Percentiles rank a stretch among this genome's conserved stretches.
Evolutionary conservation across 2,888 invertebrate genomes (phyloP).

Genomic region (Lepidochrysops patricia): DNA sequence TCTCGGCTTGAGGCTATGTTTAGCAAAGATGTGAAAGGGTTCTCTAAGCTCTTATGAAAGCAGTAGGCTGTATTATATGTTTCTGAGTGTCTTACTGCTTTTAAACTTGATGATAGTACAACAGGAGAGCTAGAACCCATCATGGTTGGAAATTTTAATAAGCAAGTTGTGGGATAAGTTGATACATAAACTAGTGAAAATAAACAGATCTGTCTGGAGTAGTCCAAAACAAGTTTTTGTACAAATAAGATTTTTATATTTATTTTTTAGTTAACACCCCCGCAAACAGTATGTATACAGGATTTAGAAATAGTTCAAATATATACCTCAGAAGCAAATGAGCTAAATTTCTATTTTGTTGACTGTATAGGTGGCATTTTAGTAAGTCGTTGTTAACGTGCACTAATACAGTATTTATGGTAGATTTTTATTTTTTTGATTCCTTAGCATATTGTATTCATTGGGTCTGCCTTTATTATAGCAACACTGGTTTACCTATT

Average conservation of each 20-base stretch:
- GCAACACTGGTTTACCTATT: conserved; percentile 4
- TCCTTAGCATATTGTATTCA: conserved; percentile 53
- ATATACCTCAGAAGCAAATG: conserved; percentile 61
- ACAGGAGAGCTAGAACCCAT: conserved; percentile 53
- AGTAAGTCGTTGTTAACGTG: not conserved
- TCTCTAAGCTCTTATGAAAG: conserved; percentile 50
- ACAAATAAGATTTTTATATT: not conserved
- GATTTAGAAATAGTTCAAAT: conserved; percentile 21
- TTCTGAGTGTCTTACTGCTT: conserved; percentile 65
- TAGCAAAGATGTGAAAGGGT: conserved; percentile 36
- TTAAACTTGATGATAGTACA: conserved; percentile 55
- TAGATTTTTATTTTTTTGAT: conserved; percentile 31
- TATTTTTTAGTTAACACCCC: conserved; percentile 30
- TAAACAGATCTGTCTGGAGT: conserved; percentile 60
- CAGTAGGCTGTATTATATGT: conserved; percentile 69
- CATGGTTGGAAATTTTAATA: conserved; percentile 19
- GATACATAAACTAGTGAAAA: conserved; percentile 30
- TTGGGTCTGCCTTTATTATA: conserved; percentile 34
- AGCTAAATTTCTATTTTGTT: not conserved
- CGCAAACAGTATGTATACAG: conserved; percentile 28
- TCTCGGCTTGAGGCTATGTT: conserved; percentile 32
- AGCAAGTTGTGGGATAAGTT: conserved; percentile 13
- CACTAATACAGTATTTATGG: not conserved
- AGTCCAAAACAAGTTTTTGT: conserved; percentile 2
- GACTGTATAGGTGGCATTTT: not conserved